Evolutionary conservation across 1,140 invertebrate species (phyloP).

Genomic region (Eumaeus atala): DNA sequence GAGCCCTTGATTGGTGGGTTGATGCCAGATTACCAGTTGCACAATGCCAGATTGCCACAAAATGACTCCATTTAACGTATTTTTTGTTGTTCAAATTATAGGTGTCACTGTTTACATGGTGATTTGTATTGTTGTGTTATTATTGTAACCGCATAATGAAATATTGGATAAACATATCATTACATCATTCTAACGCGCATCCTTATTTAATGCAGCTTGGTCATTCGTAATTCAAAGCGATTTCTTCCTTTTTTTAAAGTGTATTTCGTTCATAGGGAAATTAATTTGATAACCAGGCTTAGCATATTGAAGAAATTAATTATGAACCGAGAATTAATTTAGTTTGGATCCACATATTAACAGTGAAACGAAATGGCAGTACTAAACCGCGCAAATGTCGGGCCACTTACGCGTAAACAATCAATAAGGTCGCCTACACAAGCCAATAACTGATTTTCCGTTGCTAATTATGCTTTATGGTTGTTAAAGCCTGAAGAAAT

Average conservation of each 20-base stretch:
- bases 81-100: constrained; percentile 62
- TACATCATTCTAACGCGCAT: constrained; percentile 11
- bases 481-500: constrained; percentile 64
- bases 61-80: constrained; percentile 60
- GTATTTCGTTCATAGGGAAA: no score
- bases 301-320: no score
- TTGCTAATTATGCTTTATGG: constrained; percentile 68
- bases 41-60: constrained; percentile 49
- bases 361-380: constrained; percentile 27
- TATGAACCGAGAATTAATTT: constrained; percentile 12
- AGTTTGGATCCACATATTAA: constrained; percentile 20
- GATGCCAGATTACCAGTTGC: constrained; percentile 58
- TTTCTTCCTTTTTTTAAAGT: no score
- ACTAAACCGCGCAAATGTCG: constrained; percentile 30
- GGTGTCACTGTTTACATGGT: constrained; percentile 47
- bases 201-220: no score
- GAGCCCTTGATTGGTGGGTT: constrained; percentile 53
- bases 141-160: constrained; percentile 50
- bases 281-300: no score
- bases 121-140: constrained; percentile 58
- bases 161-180: constrained; percentile 34
- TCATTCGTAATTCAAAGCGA: no score
- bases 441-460: constrained; percentile 52
- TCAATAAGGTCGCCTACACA: constrained; percentile 44
- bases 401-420: constrained; percentile 49